Percentiles rank a stretch among this genome's conserved stretches.
These are phyloP conservation scores for Tiliacea aurago DNA, from an alignment of 2,888 invertebrate genomes.

Conservation along the genomic window DNA sequence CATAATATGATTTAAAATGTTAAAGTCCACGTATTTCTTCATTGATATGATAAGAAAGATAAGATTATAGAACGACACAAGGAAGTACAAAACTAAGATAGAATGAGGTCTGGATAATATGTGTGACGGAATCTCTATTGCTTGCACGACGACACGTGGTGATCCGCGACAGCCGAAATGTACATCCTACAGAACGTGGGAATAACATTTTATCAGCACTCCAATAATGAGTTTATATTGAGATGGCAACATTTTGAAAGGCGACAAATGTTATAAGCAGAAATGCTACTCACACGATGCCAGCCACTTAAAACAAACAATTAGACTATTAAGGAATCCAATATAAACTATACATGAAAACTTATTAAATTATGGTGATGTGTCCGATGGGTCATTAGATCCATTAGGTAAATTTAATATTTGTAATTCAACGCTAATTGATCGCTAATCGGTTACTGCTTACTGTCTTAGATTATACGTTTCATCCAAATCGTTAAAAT, in stretches of 20 bases:
- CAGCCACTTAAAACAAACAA: neutral
- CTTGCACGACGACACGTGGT: slow-evolving; percentile 38
- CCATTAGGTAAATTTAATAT: slow-evolving; percentile 10
- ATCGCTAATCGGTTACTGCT: slow-evolving; percentile 8
- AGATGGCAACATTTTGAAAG: neutral
- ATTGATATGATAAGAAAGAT: slow-evolving; percentile 28
- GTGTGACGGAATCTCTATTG: slow-evolving; percentile 18
- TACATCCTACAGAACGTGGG: slow-evolving; percentile 17
- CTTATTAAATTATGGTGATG: slow-evolving; percentile 5
- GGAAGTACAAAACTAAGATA: slow-evolving; percentile 13
- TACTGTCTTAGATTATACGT: neutral
- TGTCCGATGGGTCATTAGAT: neutral
- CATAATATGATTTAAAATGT: neutral
- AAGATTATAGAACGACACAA: slow-evolving; percentile 5
- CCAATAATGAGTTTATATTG: neutral
- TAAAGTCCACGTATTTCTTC: slow-evolving; percentile 14
- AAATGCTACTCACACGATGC: neutral
- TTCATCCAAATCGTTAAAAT: neutral
- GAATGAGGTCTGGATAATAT: slow-evolving; percentile 31
- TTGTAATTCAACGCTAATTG: slow-evolving; percentile 8
- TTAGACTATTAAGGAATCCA: neutral
- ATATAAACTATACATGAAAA: slow-evolving; percentile 5
- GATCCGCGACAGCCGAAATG: slow-evolving; percentile 6
- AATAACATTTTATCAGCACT: slow-evolving; percentile 14
- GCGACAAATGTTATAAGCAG: neutral